Evolutionary conservation across 2,888 invertebrate species (phyloP).

Genomic region (Drosophila anceps): DNA sequence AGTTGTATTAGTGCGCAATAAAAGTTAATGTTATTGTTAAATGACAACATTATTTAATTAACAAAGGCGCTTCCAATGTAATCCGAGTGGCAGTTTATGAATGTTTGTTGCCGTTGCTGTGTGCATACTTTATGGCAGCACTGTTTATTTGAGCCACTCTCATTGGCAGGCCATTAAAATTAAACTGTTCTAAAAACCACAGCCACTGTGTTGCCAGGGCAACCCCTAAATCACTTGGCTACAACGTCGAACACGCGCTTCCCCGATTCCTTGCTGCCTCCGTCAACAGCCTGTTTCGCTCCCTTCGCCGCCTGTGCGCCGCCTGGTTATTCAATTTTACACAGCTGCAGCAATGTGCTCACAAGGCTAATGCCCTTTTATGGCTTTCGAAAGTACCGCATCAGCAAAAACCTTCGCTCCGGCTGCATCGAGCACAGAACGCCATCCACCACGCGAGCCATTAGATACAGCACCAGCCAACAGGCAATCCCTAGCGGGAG

Average conservation of each 20-base stretch:
- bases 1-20: background rate
- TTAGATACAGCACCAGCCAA: conserved; percentile 57
- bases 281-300: conserved; percentile 1
- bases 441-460: conserved; percentile 48
- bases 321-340: conserved; percentile 73
- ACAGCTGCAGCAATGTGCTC: conserved; percentile 57
- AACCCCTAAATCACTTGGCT: conserved; percentile 70
- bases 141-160: conserved; percentile 38
- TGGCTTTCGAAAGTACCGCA: conserved; percentile 75
- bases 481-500: conserved; percentile 11
- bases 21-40: conserved; percentile 13
- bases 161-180: conserved; percentile 59
- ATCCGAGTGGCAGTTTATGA: conserved; percentile 18
- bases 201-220: conserved; percentile 39
- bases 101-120: conserved; percentile 16
- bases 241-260: conserved; percentile 38
- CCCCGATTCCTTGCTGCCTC: conserved; percentile 3
- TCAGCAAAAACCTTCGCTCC: conserved; percentile 56
- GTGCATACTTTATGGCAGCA: conserved; percentile 33
- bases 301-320: background rate
- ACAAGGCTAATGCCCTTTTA: conserved; percentile 77
- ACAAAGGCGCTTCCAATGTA: background rate
- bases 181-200: conserved; percentile 54
- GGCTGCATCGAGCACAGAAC: conserved; percentile 11
- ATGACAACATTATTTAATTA: conserved; percentile 2